Conservation (phyloP, 2,888 invertebrate species). For the Gisinianus flammeolus region DNA sequence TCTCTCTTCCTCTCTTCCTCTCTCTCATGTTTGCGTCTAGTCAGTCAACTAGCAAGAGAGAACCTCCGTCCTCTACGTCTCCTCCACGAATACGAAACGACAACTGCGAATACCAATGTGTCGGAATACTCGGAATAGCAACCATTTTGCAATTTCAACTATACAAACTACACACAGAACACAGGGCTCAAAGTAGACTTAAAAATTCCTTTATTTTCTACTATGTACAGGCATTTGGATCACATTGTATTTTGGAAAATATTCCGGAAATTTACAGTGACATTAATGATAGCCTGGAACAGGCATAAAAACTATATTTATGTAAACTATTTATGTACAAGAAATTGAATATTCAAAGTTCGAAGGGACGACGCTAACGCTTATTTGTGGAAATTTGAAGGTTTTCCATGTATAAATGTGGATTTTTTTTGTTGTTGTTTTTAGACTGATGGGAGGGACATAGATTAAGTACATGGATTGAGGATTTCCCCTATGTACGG, state of each 20-base stretch:
- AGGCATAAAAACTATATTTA: no score
- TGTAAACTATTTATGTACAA: no score
- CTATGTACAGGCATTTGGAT: background rate
- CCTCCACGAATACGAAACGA: background rate
- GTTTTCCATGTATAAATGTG: no score
- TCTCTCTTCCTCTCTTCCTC: background rate
- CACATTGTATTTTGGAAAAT: background rate
- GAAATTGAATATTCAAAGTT: no score
- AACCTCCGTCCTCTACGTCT: background rate
- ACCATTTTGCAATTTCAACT: constrained; percentile 23
- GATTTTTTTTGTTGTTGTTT: no score
- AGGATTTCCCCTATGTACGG: no score
- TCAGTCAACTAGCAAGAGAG: background rate
- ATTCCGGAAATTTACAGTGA: constrained; percentile 16
- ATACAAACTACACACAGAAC: background rate
- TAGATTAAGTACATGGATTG: no score
- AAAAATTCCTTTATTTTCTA: background rate
- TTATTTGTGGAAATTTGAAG: no score
- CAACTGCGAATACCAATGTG: constrained; percentile 13
- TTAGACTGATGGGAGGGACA: no score
- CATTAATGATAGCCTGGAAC: constrained; percentile 11
- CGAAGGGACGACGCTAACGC: no score
- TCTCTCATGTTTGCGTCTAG: background rate
- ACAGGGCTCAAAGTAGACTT: background rate
- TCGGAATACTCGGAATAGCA: background rate